phyloP scores from a whole-genome alignment of 2,888 invertebrate species.

The Bibio marci region DNA sequence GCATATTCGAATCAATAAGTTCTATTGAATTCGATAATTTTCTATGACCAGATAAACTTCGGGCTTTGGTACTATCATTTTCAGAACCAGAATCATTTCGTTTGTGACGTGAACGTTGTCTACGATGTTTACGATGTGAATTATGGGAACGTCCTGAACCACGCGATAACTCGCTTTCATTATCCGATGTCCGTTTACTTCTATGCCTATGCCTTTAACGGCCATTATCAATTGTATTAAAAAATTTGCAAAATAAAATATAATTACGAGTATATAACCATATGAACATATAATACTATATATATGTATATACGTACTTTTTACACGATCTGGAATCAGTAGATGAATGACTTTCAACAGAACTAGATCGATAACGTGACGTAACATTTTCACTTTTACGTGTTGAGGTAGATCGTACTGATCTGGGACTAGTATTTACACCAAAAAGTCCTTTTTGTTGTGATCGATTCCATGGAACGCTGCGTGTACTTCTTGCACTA shows the following conservation, averaged over 20 bases:
- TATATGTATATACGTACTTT: conserved; percentile 33
- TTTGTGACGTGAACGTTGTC: conserved; percentile 52
- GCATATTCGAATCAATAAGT: conserved; percentile 71
- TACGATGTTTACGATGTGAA: conserved; percentile 56
- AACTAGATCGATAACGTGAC: conserved; percentile 51
- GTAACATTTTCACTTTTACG: conserved; percentile 15
- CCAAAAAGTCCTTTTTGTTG: conserved; percentile 61
- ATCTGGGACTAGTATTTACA: conserved; percentile 60
- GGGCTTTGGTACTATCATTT: conserved; percentile 40
- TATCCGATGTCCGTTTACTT: conserved; percentile 69
- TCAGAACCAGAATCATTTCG: conserved; percentile 59
- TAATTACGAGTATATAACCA: too few species aligned
- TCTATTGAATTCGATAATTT: conserved; percentile 37
- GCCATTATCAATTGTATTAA: conserved; percentile 1
- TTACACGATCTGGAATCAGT: conserved; percentile 66
- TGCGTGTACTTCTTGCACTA: conserved; percentile 66
- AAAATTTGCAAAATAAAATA: too few species aligned
- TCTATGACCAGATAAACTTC: conserved; percentile 29
- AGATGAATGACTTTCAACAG: conserved; percentile 79
- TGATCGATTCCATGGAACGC: conserved; percentile 62
- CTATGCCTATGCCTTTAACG: conserved; percentile 52
- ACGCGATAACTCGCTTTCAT: conserved; percentile 77
- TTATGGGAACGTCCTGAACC: conserved; percentile 64
- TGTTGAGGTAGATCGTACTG: conserved; percentile 51
- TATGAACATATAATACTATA: too few species aligned